Evolutionary conservation across 2,888 invertebrate genomes (phyloP), one percentile per base, ranked within the genome.

Genomic region (Hyppa rectilinea): DNA sequence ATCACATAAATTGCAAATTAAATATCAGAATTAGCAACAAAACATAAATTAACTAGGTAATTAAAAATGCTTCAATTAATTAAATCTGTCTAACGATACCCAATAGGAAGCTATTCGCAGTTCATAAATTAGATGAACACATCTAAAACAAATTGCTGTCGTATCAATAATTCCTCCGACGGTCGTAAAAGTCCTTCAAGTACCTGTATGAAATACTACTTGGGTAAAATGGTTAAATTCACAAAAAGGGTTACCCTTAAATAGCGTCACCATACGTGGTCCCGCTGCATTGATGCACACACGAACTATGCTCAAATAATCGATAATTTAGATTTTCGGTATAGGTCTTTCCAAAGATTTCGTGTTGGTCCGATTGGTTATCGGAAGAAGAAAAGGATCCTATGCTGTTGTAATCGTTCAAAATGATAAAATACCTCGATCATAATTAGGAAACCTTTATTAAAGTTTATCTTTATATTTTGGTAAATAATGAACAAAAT

Each of bases 151-250:
- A 60, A 66, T 59, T 38, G 34, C 26, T 17, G 67, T 56, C 29
- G 23, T 38, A 64, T 56, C 59, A 70, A 71, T 71, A 60, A 60
- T 58, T 53, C 43, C n/a, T 64, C 82, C 79, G 68, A 31, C 82
- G 74, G 82, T 78, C 78, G 43, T 72, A 55, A 82, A 68, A 67
- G 17, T 65, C 58, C n/a, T 34, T 52, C 23, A 34, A 49, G 38
- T 72, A 43, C 38, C 36, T 56, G 34, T 40, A 50, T 50, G n/a
- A 43, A 59, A 49, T 43, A 47, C 10, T 31, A 2, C n/a, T 78
- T 17, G 6, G 23, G 23, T 45, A 52, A 50, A 71, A 58, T 50
- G 4, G 14, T 23, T 9, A 20, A 52, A 20, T 9, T 14, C n/a
- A 23, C 12, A 40, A 29, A 50, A 45, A 47, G 23, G 31, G 12